phyloP scores from a whole-genome alignment of 2,797 vertebrate genomes.

The Mus caroli region DNA sequence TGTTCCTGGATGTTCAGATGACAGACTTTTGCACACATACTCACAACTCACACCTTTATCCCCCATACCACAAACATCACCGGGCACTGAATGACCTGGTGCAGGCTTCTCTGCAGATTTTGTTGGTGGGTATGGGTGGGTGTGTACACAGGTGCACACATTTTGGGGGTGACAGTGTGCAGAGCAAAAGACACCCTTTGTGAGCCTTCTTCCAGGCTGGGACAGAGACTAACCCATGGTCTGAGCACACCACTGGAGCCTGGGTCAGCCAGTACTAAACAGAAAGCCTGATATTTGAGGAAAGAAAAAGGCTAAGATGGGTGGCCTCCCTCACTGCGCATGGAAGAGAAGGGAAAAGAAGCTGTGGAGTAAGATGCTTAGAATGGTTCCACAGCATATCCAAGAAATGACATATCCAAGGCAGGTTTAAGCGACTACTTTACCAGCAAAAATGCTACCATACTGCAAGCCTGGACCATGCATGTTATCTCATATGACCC shows the following conservation, averaged over 20 bases:
- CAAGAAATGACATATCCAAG: not conserved
- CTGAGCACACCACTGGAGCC: too few species aligned
- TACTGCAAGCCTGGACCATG: not conserved
- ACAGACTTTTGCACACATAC: not conserved
- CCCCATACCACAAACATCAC: too few species aligned
- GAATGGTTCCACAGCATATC: not conserved
- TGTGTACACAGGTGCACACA: too few species aligned
- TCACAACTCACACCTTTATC: not conserved
- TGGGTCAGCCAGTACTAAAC: not conserved
- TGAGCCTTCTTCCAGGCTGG: not conserved
- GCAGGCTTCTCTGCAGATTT: too few species aligned
- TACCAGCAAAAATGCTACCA: not conserved
- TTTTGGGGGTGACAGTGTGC: too few species aligned
- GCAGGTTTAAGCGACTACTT: not conserved
- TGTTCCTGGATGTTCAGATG: not conserved
- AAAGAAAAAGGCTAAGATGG: not conserved
- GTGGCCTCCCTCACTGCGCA: not conserved
- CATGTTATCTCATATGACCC: not conserved
- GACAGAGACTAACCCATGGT: not conserved
- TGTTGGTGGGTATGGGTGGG: not conserved
- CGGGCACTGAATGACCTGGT: not conserved
- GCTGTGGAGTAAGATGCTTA: not conserved
- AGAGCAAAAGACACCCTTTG: not conserved
- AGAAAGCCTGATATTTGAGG: too few species aligned
- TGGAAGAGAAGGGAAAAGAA: not conserved